A percentile compares a stretch with the other conserved stretches of the same genome.
Evolutionary conservation across 2,113 vertebrate genomes (phyloP).

Genomic region (Paramisgurnus dabryanus): DNA sequence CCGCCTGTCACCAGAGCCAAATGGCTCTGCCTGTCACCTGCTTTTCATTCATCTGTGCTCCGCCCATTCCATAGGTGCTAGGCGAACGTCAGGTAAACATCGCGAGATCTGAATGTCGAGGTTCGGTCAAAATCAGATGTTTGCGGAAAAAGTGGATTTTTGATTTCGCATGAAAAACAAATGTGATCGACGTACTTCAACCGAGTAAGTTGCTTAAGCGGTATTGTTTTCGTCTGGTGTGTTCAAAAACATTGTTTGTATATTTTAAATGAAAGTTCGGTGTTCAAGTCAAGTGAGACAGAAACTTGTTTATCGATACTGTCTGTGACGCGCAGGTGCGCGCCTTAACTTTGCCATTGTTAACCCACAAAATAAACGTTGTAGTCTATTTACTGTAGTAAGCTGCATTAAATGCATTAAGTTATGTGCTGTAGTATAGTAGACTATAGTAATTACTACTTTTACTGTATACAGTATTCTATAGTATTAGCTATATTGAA

Average conservation of each 20-base stretch:
- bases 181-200: background rate
- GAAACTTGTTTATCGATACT: constrained; percentile 15
- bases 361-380: too few relatives aligned
- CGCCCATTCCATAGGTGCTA: constrained; percentile 27
- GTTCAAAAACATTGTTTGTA: background rate
- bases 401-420: too few relatives aligned
- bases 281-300: too few relatives aligned
- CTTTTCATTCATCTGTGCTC: background rate
- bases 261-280: background rate
- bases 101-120: constrained; percentile 21
- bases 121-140: background rate
- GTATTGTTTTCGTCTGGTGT: background rate
- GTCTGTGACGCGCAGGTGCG: background rate
- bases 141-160: constrained; percentile 5
- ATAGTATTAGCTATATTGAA: too few relatives aligned
- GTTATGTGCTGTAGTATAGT: too few relatives aligned
- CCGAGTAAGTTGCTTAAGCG: constrained; percentile 35
- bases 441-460: too few relatives aligned
- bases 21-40: background rate
- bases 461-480: too few relatives aligned
- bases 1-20: background rate
- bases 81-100: constrained; percentile 6
- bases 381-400: too few relatives aligned
- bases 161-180: background rate
- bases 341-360: too few relatives aligned